These are phyloP conservation scores for Magallana nippona DNA, from an alignment of 2,888 invertebrate genomes.

Conservation along the genomic window DNA sequence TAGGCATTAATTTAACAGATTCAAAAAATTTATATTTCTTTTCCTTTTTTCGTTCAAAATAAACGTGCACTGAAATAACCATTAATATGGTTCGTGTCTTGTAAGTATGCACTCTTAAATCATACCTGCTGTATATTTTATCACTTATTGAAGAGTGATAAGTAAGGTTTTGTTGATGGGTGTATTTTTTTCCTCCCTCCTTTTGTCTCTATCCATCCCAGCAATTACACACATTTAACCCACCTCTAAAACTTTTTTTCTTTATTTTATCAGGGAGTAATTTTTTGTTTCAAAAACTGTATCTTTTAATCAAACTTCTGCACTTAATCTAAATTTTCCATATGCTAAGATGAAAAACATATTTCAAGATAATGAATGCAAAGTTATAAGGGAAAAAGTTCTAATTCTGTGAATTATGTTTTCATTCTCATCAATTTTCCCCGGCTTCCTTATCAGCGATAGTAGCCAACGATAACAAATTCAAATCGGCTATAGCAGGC, in stretches of 20 bases:
- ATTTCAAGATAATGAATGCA: slow-evolving; percentile 44
- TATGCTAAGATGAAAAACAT: slow-evolving; percentile 45
- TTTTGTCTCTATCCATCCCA: neutral
- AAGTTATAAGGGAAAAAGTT: slow-evolving; percentile 45
- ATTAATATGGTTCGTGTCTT: too few species aligned
- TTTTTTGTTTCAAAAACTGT: slow-evolving; percentile 31
- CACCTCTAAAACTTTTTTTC: neutral
- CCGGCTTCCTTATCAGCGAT: slow-evolving; percentile 29
- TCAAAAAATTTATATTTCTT: too few species aligned
- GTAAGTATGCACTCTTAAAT: too few species aligned
- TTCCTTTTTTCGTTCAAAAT: too few species aligned
- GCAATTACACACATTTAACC: neutral
- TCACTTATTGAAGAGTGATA: too few species aligned
- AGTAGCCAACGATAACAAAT: slow-evolving; percentile 26
- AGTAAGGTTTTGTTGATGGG: too few species aligned
- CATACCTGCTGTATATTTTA: too few species aligned
- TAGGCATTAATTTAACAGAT: neutral
- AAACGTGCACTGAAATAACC: too few species aligned
- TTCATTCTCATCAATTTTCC: slow-evolving; percentile 47
- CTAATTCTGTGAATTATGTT: slow-evolving; percentile 48
- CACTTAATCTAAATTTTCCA: slow-evolving; percentile 43
- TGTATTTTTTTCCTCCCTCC: neutral
- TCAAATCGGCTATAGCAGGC: slow-evolving; percentile 28
- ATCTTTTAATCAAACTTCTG: slow-evolving; percentile 39
- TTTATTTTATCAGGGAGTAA: neutral